Evolutionary conservation across 1,140 invertebrate genomes (phyloP), one percentile per base, ranked within the genome.

Genomic region (Cherax quadricarinatus): DNA sequence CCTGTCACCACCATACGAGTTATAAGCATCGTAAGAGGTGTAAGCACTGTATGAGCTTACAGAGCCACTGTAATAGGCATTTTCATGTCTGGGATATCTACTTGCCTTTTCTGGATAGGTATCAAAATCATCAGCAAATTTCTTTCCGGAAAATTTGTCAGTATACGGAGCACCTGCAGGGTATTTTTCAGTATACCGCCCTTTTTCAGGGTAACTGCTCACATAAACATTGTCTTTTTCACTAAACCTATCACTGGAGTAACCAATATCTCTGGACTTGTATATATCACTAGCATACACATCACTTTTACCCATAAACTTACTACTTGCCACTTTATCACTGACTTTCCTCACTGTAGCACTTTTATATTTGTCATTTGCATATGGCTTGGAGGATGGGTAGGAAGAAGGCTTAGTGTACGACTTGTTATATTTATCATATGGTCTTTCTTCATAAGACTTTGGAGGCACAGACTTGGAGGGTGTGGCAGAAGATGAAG

Each of bases 241-340:
- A 53, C 60, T 24, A 81, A 86, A 91, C 75, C 85, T 86, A 30
- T 91, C 90, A 82, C 85, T 48, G 30, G 84, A 80, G 57, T 86
- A 86, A 79, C 79, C 48, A 48, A 86, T 75, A 10, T 86, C 90
- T 53, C 85, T 86, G 53, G 84, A 21, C 49, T 86, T 86, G 48
- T 73, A 86, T 49, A 73, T 75, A 86, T 81, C 78, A 75, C 73
- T 49, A 80, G 21, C 60, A 89, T 89, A 89, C 1, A 66, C 57
- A 78, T 87, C 85, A 83, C 41, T 82, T 49, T 81, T 87, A 81
- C 84, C 57, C 6, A 62, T 48, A 62, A 62, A 82, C 48, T 89
- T 91, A 21, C 21, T 84, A 73, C 66, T 86, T 73, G 90, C 21
- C 84, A 91, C 90, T 86, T 91, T 91, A 60, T 91, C 90, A 91